Evolutionary conservation across 1,140 invertebrate genomes (phyloP).

Genomic region (Potamilus streckersoni): DNA sequence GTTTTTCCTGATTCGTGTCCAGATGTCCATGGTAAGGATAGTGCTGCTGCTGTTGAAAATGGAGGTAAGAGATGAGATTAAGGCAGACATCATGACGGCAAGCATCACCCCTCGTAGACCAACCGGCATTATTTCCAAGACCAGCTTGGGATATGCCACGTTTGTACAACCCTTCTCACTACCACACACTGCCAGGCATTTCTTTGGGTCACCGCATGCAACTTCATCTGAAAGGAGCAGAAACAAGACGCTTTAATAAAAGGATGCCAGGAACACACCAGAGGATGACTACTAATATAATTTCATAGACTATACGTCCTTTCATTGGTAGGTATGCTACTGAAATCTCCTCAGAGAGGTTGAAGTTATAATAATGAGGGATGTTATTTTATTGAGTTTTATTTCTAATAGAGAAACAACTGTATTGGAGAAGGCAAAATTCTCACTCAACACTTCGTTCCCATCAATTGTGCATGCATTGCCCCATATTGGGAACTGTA

Average conservation of each 20-base stretch:
- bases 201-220: slow-evolving; percentile 68
- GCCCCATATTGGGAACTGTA: too few relatives aligned
- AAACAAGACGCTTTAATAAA: not conserved
- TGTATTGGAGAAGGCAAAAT: too few relatives aligned
- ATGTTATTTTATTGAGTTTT: too few relatives aligned
- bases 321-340: too few relatives aligned
- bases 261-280: too few relatives aligned
- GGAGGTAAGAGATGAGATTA: slow-evolving; percentile 73
- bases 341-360: too few relatives aligned
- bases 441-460: too few relatives aligned
- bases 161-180: slow-evolving; percentile 68
- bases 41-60: slow-evolving; percentile 73
- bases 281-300: too few relatives aligned
- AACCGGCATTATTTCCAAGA: slow-evolving; percentile 68
- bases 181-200: slow-evolving; percentile 67
- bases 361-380: too few relatives aligned
- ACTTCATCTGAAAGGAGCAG: slow-evolving; percentile 64
- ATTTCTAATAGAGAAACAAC: too few relatives aligned
- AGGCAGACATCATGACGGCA: slow-evolving; percentile 70
- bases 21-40: slow-evolving; percentile 74
- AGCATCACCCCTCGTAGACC: slow-evolving; percentile 27
- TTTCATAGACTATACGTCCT: too few relatives aligned
- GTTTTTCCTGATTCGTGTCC: slow-evolving; percentile 67
- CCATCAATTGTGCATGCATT: too few relatives aligned
- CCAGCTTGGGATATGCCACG: slow-evolving; percentile 70